Percentiles rank a stretch among this genome's conserved stretches.
phyloP scores from a whole-genome alignment of 2,113 vertebrate genomes.

The Mellivora capensis region DNA sequence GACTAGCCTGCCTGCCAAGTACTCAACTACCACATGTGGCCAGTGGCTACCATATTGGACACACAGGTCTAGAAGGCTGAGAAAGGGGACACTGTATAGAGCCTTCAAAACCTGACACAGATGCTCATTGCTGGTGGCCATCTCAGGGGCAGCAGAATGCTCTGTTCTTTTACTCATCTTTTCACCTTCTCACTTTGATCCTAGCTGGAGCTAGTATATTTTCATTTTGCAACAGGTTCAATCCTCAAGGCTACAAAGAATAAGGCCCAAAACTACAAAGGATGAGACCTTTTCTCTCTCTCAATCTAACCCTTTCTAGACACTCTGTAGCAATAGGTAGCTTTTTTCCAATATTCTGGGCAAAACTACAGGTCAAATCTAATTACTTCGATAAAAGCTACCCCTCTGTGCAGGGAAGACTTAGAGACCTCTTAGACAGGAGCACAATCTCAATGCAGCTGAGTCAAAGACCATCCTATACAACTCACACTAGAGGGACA shows the following conservation, averaged over 20 bases:
- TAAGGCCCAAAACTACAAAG: not conserved
- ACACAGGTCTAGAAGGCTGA: not conserved
- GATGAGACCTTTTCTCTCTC: not conserved
- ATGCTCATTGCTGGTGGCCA: not conserved
- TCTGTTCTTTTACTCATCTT: constrained; percentile 32
- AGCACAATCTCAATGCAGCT: not conserved
- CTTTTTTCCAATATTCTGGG: not conserved
- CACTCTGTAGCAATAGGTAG: not conserved
- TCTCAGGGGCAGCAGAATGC: not conserved
- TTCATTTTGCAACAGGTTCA: not conserved
- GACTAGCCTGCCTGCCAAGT: not conserved
- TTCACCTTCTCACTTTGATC: constrained; percentile 38
- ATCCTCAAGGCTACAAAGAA: constrained; percentile 33
- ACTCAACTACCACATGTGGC: not conserved
- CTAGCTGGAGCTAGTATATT: constrained; percentile 26
- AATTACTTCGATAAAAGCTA: not conserved
- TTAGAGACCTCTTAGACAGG: not conserved
- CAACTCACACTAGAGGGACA: not conserved
- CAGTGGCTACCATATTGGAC: not conserved
- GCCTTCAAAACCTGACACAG: not conserved
- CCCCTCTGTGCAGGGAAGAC: not conserved
- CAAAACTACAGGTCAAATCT: constrained; percentile 35
- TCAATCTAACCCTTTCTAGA: not conserved
- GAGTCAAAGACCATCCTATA: not conserved
- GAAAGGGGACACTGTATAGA: not conserved